phyloP scores from a whole-genome alignment of 1,140 invertebrate species.

The Hycleus cichorii region DNA sequence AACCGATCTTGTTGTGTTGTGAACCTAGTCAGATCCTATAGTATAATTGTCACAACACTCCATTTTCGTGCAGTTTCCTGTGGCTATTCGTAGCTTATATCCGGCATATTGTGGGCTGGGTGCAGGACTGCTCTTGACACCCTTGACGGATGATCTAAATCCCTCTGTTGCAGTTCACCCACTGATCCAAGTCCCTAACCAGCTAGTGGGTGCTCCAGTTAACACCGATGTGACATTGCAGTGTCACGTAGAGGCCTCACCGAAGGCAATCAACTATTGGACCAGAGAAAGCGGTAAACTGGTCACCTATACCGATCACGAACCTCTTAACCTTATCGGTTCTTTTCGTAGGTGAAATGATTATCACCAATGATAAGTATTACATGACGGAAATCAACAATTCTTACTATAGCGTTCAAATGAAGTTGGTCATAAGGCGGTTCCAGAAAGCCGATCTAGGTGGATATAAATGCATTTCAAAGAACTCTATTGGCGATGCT shows the following conservation, averaged over 20 bases:
- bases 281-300: constrained; percentile 69
- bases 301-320: too few relatives aligned
- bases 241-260: constrained; percentile 78
- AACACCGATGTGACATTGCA: constrained; percentile 75
- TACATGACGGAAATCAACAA: constrained; percentile 63
- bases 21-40: not conserved
- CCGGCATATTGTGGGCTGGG: constrained; percentile 18
- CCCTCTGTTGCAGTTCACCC: constrained; percentile 63
- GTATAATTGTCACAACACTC: constrained; percentile 20
- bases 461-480: constrained; percentile 86
- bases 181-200: constrained; percentile 75
- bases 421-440: constrained; percentile 68
- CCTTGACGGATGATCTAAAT: constrained; percentile 19
- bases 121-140: constrained; percentile 16
- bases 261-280: constrained; percentile 84
- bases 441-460: constrained; percentile 74
- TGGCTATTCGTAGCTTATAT: constrained; percentile 20
- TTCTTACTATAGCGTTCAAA: constrained; percentile 71
- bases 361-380: constrained; percentile 75
- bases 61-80: constrained; percentile 20
- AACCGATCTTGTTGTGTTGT: not conserved
- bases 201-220: constrained; percentile 72
- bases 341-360: constrained; percentile 68
- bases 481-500: constrained; percentile 84
- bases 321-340: not conserved